phyloP scores from a whole-genome alignment of 2,888 invertebrate species.

The Bedellia somnulentella region DNA sequence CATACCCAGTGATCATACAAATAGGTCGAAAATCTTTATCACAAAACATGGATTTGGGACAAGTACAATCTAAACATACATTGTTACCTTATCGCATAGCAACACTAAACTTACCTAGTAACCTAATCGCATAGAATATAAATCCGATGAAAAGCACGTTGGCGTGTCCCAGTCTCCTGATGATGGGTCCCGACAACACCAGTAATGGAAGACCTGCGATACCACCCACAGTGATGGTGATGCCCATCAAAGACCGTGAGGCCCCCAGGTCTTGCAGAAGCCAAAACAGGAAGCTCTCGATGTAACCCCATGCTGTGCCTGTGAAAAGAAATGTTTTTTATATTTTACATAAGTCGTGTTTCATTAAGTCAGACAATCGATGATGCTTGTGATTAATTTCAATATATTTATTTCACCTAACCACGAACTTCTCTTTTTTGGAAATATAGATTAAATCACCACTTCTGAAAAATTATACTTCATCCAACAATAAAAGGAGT shows the following conservation, averaged over 20 bases:
- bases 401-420: no score
- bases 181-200: conserved; percentile 76
- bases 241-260: conserved; percentile 75
- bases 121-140: conserved; percentile 72
- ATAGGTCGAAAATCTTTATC: no score
- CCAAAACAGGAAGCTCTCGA: conserved; percentile 82
- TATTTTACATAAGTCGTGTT: not conserved
- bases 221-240: conserved; percentile 78
- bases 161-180: conserved; percentile 71
- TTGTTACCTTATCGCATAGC: no score
- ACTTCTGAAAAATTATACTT: no score
- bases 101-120: conserved; percentile 65
- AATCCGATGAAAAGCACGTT: conserved; percentile 78
- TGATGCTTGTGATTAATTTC: no score
- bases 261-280: conserved; percentile 76
- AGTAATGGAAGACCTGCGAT: conserved; percentile 74
- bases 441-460: no score
- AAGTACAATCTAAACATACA: no score
- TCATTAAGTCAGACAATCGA: not conserved
- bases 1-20: no score
- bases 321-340: conserved; percentile 9
- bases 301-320: conserved; percentile 83
- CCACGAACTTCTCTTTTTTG: no score
- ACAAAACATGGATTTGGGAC: no score
- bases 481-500: no score